A percentile compares a stretch with the other conserved stretches of the same genome.
These are phyloP conservation scores for Trididemnum miniatum DNA, from an alignment of 23 tunicate species.

Conservation along the genomic window DNA sequence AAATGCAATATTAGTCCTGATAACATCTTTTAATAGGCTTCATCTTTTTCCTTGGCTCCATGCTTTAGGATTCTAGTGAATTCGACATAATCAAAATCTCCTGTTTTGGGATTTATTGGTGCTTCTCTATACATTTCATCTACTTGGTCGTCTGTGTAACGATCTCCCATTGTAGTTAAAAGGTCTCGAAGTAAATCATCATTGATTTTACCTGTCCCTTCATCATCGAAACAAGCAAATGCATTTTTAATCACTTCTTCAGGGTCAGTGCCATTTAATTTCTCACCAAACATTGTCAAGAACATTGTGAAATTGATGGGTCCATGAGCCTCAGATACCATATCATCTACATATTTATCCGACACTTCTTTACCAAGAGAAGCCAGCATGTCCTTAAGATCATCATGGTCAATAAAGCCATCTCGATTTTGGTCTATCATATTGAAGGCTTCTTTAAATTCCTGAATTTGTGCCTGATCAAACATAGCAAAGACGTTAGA, in stretches of 20 bases:
- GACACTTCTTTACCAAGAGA: constrained; percentile 92
- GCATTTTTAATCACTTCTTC: constrained; percentile 99
- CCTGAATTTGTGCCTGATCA: constrained; percentile 99
- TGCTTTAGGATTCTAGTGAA: constrained; percentile 97
- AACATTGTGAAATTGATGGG: constrained; percentile 99
- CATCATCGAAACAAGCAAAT: constrained; percentile 98
- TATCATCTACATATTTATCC: constrained; percentile 73
- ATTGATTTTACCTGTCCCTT: constrained; percentile 90
- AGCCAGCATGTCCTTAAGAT: constrained; percentile 98
- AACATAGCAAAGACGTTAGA: constrained; percentile 99
- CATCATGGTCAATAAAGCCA: constrained; percentile 94
- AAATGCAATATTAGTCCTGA: neutral
- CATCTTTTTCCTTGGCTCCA: constrained; percentile 89
- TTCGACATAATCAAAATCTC: constrained; percentile 95
- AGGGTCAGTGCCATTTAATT: constrained; percentile 98
- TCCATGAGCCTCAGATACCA: constrained; percentile 94
- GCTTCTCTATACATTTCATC: constrained; percentile 99
- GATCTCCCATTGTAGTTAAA: constrained; percentile 97
- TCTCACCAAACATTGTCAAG: constrained; percentile 99
- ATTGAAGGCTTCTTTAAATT: constrained; percentile 99
- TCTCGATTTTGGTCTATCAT: constrained; percentile 99
- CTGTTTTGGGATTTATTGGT: constrained; percentile 74
- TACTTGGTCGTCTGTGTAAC: constrained; percentile 97
- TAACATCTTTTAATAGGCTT: neutral
- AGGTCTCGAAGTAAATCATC: constrained; percentile 98